Evolutionary conservation across 1,140 invertebrate genomes (phyloP), one percentile per base, ranked within the genome.

Genomic region (Lucilia cuprina): DNA sequence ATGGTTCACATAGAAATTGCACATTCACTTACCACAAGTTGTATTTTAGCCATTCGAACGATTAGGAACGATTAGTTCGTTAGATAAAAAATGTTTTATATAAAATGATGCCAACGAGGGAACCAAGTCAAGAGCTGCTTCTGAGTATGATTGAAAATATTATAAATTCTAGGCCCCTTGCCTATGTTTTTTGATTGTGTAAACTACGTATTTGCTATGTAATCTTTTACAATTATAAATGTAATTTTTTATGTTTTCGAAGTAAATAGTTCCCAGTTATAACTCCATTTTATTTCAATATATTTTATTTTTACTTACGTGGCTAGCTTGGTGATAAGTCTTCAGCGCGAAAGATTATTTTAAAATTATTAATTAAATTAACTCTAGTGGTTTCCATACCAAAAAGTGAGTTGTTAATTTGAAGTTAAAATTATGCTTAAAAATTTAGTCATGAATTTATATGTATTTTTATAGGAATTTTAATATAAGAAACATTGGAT

Each of bases 1-100:
- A 49, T 83, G n/a, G n/a, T n/a, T n/a, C 10, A 85, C 34, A 35
- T 85, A n/a, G 84, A 85, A 55, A 19, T 83, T 12, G 30, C 83
- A 7, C 55, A 84, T 2, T 70, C 82, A n/a, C n/a, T n/a, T n/a
- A n/a, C n/a, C 25, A 60, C 82, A 49, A 82, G 83, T 83, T 84
- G 74, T 30, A 60, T 85, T 10, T 19, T 84, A 25, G 83, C 82
- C 41, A 34, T 86, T 4, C 19, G 82, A 47, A 86, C 17, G 60
- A 84, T 21, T 88, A 88, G 88, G 87, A 89, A 74, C 60, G 85
- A 0, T 5, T 87, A 0, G 85, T 88, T 2, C 70, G 85, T 0
- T 85, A 85, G 10, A 84, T 87, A 7, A 87, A 89, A 82, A 82
- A 10, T 12, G 87, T 86, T 0, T 85, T 89, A 1, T 14, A 47